A percentile compares a stretch with the other conserved stretches of the same genome.
These are phyloP conservation scores for Drosophila austrosaltans DNA, from an alignment of 2,888 invertebrate species.

Conservation along the genomic window DNA sequence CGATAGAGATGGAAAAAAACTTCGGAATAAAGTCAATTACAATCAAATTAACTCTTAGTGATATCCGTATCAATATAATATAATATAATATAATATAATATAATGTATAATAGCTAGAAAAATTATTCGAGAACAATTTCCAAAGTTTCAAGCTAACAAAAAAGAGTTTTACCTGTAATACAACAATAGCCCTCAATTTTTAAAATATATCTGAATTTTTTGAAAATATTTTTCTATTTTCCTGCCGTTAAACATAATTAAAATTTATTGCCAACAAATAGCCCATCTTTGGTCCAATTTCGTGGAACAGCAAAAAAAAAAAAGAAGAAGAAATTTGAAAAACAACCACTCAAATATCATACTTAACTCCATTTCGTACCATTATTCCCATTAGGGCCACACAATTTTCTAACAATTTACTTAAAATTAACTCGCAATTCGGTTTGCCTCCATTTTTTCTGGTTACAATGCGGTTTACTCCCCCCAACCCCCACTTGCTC, in stretches of 20 bases:
- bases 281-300: background rate
- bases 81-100: no score
- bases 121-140: no score
- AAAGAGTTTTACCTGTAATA: no score
- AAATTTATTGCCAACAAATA: background rate
- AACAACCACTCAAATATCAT: constrained; percentile 31
- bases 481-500: constrained; percentile 45
- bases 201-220: no score
- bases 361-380: constrained; percentile 30
- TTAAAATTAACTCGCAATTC: constrained; percentile 67
- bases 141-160: no score
- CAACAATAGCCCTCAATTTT: no score
- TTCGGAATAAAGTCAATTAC: no score
- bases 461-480: constrained; percentile 66
- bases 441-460: constrained; percentile 27
- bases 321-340: background rate
- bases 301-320: no score
- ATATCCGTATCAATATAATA: no score
- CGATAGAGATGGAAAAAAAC: background rate
- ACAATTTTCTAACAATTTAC: constrained; percentile 70
- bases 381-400: constrained; percentile 24
- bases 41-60: no score
- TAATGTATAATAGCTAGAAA: no score
- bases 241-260: background rate
- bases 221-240: background rate